Conservation (phyloP, 2,113 vertebrate genomes). For the Perca schrenkii region DNA sequence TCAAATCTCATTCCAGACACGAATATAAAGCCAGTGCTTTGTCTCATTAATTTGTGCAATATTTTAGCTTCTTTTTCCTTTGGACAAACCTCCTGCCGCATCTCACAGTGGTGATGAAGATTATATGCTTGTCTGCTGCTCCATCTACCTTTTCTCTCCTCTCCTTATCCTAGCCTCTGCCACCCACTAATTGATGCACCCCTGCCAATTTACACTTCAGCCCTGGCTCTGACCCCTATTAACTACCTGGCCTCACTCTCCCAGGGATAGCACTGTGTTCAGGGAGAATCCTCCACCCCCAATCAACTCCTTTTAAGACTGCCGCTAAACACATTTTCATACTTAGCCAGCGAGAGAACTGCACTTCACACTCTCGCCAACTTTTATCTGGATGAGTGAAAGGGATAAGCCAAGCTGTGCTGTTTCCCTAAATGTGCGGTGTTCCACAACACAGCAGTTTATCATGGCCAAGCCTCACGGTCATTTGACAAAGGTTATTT, state of each 20-base stretch:
- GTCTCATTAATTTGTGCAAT: constrained; percentile 68
- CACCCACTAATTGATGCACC: constrained; percentile 88
- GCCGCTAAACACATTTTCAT: constrained; percentile 82
- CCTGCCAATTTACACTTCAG: constrained; percentile 88
- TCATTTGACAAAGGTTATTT: constrained; percentile 67
- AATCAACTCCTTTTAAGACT: constrained; percentile 81
- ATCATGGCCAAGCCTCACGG: constrained; percentile 63
- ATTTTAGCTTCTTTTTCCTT: constrained; percentile 30
- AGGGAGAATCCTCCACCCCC: constrained; percentile 79
- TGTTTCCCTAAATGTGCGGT: constrained; percentile 27
- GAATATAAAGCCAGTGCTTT: constrained; percentile 47
- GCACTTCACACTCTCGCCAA: constrained; percentile 62
- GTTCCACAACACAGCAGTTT: constrained; percentile 46
- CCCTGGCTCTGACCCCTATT: constrained; percentile 87
- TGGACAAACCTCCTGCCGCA: constrained; percentile 59
- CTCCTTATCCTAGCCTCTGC: constrained; percentile 83
- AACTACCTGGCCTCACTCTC: constrained; percentile 84
- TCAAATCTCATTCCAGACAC: constrained; percentile 53
- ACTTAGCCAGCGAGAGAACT: constrained; percentile 67
- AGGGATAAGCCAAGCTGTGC: constrained; percentile 52
- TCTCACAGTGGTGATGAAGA: constrained; percentile 72
- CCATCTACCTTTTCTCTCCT: constrained; percentile 75
- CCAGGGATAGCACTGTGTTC: constrained; percentile 81
- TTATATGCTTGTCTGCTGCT: constrained; percentile 79
- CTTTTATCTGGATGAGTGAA: constrained; percentile 72